A percentile compares a stretch with the other conserved stretches of the same genome.
phyloP scores from a whole-genome alignment of 2,888 invertebrate genomes.

The Teleiodes luculella region DNA sequence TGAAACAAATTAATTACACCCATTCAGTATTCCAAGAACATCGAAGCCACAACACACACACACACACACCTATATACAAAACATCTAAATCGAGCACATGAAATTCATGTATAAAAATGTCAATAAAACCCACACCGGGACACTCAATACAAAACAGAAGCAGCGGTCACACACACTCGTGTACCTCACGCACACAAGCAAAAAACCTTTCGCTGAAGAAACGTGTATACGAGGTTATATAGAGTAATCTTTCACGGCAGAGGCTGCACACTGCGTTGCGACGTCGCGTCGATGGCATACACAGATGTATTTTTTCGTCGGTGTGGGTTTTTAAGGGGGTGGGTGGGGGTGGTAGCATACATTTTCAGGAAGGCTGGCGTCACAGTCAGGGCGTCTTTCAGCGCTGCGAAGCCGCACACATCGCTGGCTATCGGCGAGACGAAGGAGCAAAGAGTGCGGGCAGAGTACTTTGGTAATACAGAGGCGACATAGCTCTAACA shows the following conservation, averaged over 20 bases:
- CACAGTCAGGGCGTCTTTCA: conserved; percentile 74
- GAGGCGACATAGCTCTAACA: too few relatives aligned
- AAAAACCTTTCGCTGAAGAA: conserved; percentile 47
- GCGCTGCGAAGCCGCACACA: conserved; percentile 74
- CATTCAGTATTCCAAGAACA: conserved; percentile 65
- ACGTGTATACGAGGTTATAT: conserved; percentile 61
- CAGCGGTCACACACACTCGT: conserved; percentile 31
- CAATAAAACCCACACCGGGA: conserved; percentile 61
- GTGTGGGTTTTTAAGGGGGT: conserved; percentile 41
- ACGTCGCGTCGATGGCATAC: conserved; percentile 41
- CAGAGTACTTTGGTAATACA: conserved; percentile 36
- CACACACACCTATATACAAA: conserved; percentile 43
- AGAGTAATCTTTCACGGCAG: conserved; percentile 60
- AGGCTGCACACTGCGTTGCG: conserved; percentile 37
- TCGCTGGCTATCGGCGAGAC: conserved; percentile 73
- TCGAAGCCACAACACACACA: conserved; percentile 58
- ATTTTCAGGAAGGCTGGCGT: conserved; percentile 69
- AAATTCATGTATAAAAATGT: conserved; percentile 77
- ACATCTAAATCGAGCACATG: conserved; percentile 66
- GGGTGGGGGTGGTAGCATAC: conserved; percentile 54
- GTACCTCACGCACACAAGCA: conserved; percentile 33
- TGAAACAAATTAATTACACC: conserved; percentile 70
- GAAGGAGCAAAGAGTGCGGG: conserved; percentile 69
- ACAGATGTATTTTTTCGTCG: conserved; percentile 57
- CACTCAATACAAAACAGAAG: conserved; percentile 37